Evolutionary conservation across 2,797 vertebrate species (phyloP), one percentile per base, ranked within the genome.

Genomic region (Catamblyrhynchus diadema): DNA sequence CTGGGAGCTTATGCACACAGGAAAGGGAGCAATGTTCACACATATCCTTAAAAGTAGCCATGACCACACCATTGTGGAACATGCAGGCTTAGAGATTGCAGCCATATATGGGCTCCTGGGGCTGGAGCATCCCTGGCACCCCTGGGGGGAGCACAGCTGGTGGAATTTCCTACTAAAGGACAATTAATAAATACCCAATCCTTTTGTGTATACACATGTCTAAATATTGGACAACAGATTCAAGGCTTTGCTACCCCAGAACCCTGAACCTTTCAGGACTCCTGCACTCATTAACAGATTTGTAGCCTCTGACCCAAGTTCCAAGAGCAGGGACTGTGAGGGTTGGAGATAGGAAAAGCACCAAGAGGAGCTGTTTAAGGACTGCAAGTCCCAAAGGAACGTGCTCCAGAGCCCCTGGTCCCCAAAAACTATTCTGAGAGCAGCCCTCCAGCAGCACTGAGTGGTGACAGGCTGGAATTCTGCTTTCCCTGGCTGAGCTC

Each of bases 41-140:
- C 74, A 59, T 91, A 93, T 22, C 96, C 96, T 97, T 97, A 97
- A 91, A 97, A 96, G 94, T 44, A 88, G 74, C 90, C 93, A 48
- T 78, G 94, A 92, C 77, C 77, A 84, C 88, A 73, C 88, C 33
- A 44, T 20, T 86, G 77, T 4, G 33, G 91, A 91, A 81, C 83
- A 95, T 9, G 7, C 57, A 28, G 25, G 59, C 45, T 90, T 86
- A 41, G 94, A 95, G 95, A 93, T 78, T 93, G 81, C 95, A 90
- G 22, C 98, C 97, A 96, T 97, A 98, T 97, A 98, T 95, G 98
- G 97, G 24, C 70, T 92, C 60, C 74, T 66, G 44, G 73, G 90
- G 83, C 84, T 65, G 92, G 93, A 93, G 90, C 81, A 72, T 81
- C 13, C 23, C 95, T 97, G 96, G 97, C 95, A 92, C 95, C 90